A percentile compares a stretch with the other conserved stretches of the same genome.
Evolutionary conservation across 2,113 vertebrate species (phyloP).

Genomic region (Paramisgurnus dabryanus): DNA sequence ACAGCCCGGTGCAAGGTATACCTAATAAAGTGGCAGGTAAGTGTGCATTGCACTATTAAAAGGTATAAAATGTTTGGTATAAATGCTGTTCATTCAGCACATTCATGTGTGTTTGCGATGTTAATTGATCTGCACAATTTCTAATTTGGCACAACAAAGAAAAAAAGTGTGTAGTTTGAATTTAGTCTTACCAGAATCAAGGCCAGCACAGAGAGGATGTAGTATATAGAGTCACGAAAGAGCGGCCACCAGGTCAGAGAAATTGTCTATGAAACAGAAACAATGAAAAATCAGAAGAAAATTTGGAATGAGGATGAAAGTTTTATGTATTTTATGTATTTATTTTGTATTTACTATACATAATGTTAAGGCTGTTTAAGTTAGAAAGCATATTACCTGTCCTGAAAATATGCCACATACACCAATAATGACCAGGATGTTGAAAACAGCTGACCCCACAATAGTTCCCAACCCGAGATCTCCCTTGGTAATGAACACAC

Average conservation of each 20-base stretch:
- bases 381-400: conserved; percentile 62
- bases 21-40: too few species aligned
- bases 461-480: conserved; percentile 80
- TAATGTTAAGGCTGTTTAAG: not conserved
- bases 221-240: conserved; percentile 75
- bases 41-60: too few species aligned
- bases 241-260: conserved; percentile 79
- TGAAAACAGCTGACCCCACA: conserved; percentile 81
- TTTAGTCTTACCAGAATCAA: conserved; percentile 74
- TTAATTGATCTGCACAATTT: too few species aligned
- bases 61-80: too few species aligned
- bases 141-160: too few species aligned
- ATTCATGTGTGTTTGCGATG: too few species aligned
- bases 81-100: too few species aligned
- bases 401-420: conserved; percentile 76
- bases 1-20: too few species aligned
- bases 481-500: conserved; percentile 81
- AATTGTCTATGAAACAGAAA: conserved; percentile 63
- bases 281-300: not conserved
- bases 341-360: not conserved
- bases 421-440: conserved; percentile 80
- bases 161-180: not conserved
- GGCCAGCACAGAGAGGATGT: conserved; percentile 77
- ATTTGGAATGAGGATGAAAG: not conserved
- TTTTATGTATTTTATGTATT: not conserved